Evolutionary conservation across 1,140 invertebrate genomes (phyloP).

Genomic region (Cyphomyrmex costatus): DNA sequence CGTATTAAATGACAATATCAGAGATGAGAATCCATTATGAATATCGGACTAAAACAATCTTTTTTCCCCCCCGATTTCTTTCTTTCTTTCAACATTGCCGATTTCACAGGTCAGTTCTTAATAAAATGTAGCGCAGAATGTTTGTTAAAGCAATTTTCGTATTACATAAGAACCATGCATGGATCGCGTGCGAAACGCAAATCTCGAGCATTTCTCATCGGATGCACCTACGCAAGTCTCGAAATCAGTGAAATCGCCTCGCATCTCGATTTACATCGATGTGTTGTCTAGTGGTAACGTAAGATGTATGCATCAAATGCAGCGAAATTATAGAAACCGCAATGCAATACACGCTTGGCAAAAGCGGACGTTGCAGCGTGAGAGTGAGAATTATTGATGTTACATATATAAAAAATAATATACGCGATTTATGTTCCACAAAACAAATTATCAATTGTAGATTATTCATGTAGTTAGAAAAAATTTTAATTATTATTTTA

Average conservation of each 20-base stretch:
- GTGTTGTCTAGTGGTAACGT: not conserved
- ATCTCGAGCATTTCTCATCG: conserved; percentile 24
- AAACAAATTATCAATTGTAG: too few relatives aligned
- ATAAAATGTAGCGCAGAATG: not conserved
- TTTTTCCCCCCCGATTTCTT: not conserved
- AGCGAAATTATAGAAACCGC: conserved; percentile 45
- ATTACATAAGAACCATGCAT: conserved; percentile 4
- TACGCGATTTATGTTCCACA: too few relatives aligned
- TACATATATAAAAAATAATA: not conserved
- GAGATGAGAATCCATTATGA: too few relatives aligned
- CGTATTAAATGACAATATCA: too few relatives aligned
- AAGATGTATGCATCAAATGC: conserved; percentile 42
- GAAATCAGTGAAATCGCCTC: conserved; percentile 49
- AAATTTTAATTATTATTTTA: not conserved
- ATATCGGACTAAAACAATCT: not conserved
- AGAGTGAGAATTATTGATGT: conserved; percentile 16
- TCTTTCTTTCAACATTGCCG: not conserved
- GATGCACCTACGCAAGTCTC: not conserved
- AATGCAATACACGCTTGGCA: conserved; percentile 26
- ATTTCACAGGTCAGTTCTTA: not conserved
- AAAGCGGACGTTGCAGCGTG: conserved; percentile 43
- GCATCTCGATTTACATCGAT: conserved; percentile 21
- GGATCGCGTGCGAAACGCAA: conserved; percentile 43
- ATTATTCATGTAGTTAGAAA: not conserved
- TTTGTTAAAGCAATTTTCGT: not conserved